A percentile compares a stretch with the other conserved stretches of the same genome.
phyloP scores from a whole-genome alignment of 2,888 invertebrate species.

The Drosophila eohydei region DNA sequence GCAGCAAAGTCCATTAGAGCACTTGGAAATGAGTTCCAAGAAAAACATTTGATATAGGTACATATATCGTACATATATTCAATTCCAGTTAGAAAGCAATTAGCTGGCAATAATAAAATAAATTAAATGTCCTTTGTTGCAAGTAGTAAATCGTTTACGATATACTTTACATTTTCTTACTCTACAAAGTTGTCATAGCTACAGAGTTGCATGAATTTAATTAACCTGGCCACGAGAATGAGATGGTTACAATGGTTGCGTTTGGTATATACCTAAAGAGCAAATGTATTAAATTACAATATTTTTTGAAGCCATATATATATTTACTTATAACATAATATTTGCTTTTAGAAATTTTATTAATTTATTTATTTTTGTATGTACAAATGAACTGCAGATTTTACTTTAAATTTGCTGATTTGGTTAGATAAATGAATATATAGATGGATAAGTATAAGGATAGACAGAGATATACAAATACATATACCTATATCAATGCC shows the following conservation, averaged over 20 bases:
- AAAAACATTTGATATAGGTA: conserved; percentile 1
- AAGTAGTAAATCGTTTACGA: conserved; percentile 14
- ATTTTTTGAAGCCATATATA: not conserved
- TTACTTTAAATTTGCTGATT: too few relatives aligned
- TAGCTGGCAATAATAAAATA: conserved; percentile 6
- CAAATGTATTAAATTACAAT: not conserved
- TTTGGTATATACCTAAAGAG: not conserved
- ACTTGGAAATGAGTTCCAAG: conserved; percentile 5
- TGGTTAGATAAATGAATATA: too few relatives aligned
- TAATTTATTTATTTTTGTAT: too few relatives aligned
- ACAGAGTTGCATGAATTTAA: not conserved
- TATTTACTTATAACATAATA: too few relatives aligned
- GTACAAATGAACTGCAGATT: too few relatives aligned
- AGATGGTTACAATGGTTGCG: not conserved
- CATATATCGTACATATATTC: not conserved
- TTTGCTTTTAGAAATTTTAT: too few relatives aligned
- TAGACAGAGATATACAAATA: too few relatives aligned
- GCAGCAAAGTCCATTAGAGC: conserved; percentile 5
- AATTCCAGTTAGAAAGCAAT: conserved; percentile 8
- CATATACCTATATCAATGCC: too few relatives aligned
- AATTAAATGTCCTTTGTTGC: conserved; percentile 13
- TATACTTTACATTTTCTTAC: conserved; percentile 4
- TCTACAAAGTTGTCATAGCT: not conserved
- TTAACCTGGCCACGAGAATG: not conserved
- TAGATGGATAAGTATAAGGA: too few relatives aligned